Percentiles rank a stretch among this genome's conserved stretches.
Evolutionary conservation across 2,888 invertebrate species (phyloP).

Genomic region (Eupithecia vulgata): DNA sequence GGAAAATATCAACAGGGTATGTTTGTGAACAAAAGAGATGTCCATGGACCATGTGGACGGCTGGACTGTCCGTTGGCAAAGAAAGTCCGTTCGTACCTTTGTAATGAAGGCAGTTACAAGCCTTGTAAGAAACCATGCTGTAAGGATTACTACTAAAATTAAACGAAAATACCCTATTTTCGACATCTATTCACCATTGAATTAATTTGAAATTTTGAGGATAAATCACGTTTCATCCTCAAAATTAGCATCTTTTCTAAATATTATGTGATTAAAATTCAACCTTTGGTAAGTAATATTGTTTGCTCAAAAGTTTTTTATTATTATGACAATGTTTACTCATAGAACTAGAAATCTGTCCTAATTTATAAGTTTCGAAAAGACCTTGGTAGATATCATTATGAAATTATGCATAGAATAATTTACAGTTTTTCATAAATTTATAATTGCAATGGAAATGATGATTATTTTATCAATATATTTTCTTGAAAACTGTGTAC

Average conservation of each 20-base stretch:
- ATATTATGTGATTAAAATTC: not conserved
- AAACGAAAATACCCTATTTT: not conserved
- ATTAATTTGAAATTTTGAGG: not conserved
- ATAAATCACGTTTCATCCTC: not conserved
- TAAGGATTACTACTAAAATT: conserved; percentile 66
- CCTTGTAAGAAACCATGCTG: conserved; percentile 74
- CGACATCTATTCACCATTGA: not conserved
- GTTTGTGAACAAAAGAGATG: conserved; percentile 77
- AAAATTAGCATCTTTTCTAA: not conserved
- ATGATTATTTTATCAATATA: too few relatives aligned
- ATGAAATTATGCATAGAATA: not conserved
- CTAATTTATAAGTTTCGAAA: not conserved
- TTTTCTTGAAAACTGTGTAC: too few relatives aligned
- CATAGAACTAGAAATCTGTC: not conserved
- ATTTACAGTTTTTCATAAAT: not conserved
- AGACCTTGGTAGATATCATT: not conserved
- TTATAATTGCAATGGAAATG: not conserved
- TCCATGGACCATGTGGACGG: conserved; percentile 78
- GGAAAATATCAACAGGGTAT: conserved; percentile 75
- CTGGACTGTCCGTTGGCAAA: conserved; percentile 78
- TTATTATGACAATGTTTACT: not conserved
- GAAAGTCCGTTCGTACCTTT: conserved; percentile 68
- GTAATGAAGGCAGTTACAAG: conserved; percentile 73
- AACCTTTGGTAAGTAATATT: not conserved
- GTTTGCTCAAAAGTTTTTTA: not conserved